Conservation (phyloP, 1,140 invertebrate species). For the Drosophila saltans region DNA sequence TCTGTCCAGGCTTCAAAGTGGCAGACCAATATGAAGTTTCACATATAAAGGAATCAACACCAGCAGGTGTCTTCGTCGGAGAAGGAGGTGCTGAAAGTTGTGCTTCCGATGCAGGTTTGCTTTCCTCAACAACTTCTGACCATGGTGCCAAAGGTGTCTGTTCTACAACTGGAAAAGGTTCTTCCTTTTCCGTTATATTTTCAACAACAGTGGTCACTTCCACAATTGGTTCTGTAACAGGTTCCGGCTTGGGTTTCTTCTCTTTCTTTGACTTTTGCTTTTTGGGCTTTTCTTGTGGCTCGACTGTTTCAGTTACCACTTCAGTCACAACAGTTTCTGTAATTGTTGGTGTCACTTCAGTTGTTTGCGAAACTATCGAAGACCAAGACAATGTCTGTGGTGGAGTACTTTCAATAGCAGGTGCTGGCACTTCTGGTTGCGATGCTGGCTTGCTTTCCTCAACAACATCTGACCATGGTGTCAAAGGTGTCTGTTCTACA, state of each 20-base stretch:
- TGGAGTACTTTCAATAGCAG: background rate
- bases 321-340: background rate
- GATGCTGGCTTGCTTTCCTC: background rate
- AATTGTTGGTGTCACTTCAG: background rate
- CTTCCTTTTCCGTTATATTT: background rate
- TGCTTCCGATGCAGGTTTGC: background rate
- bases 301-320: background rate
- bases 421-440: background rate
- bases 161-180: background rate
- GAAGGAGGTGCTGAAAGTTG: background rate
- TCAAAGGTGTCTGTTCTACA: background rate
- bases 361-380: background rate
- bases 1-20: constrained; percentile 63
- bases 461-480: background rate
- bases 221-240: background rate
- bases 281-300: constrained; percentile 37
- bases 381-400: background rate
- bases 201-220: background rate
- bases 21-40: constrained; percentile 81
- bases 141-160: background rate
- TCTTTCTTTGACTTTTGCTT: constrained; percentile 30
- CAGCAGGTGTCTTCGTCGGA: constrained; percentile 9
- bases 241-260: background rate
- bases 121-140: background rate
- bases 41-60: constrained; percentile 59